Conservation (phyloP, 2,888 invertebrate species). For the Catocala sponsa region DNA sequence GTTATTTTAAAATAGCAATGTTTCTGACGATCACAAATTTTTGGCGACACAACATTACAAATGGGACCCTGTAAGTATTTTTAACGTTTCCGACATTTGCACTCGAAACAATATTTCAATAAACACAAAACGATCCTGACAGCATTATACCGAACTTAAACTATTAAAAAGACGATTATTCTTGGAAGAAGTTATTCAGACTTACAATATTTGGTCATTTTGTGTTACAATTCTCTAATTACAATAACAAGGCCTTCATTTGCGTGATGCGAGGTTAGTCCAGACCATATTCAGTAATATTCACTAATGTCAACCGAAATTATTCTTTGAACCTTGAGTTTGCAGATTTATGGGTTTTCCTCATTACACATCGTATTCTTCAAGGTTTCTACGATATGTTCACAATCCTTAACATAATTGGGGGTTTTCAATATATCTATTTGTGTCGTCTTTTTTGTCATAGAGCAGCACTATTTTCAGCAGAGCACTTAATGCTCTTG, state of each 20-base stretch:
- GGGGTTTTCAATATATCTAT: background rate
- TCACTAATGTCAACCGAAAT: conserved; percentile 42
- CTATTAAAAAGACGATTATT: background rate
- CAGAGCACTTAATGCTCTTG: too few relatives aligned
- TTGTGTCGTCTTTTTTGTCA: background rate
- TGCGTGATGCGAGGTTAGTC: conserved; percentile 39
- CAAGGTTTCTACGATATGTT: conserved; percentile 23
- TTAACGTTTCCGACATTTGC: too few relatives aligned
- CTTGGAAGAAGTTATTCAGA: background rate
- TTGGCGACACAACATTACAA: too few relatives aligned
- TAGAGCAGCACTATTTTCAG: too few relatives aligned
- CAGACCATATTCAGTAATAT: conserved; percentile 33
- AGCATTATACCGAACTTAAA: background rate
- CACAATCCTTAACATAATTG: conserved; percentile 14
- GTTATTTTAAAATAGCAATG: background rate
- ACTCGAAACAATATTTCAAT: background rate
- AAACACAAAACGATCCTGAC: background rate
- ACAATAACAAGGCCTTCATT: conserved; percentile 46
- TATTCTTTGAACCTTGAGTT: conserved; percentile 39
- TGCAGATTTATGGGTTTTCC: conserved; percentile 45
- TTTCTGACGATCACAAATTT: too few relatives aligned
- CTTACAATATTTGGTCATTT: conserved; percentile 7
- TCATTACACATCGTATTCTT: conserved; percentile 23
- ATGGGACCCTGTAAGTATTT: too few relatives aligned
- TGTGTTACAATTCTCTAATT: conserved; percentile 21